Conservation (phyloP, 2,888 invertebrate genomes). For the Lordiphosa fenestrarum region DNA sequence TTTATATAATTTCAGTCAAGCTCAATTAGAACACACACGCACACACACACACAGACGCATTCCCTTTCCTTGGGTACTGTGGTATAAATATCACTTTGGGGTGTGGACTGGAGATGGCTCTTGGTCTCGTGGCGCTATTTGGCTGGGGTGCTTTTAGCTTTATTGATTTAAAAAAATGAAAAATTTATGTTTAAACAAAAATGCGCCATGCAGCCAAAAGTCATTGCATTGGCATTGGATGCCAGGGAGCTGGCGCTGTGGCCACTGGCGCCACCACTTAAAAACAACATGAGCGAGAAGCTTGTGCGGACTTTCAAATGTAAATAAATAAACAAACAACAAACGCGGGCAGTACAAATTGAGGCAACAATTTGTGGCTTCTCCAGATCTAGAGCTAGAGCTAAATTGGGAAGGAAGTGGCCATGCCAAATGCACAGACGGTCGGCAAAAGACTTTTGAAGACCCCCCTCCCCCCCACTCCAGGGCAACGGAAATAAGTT, state of each 20-base stretch:
- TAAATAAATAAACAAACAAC: slow-evolving; percentile 65
- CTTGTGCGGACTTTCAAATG: slow-evolving; percentile 63
- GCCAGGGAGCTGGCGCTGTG: slow-evolving; percentile 22
- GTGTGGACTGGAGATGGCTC: slow-evolving; percentile 16
- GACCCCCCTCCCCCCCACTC: not conserved
- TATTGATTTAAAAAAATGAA: slow-evolving; percentile 74
- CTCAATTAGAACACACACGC: slow-evolving; percentile 61
- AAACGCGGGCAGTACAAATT: slow-evolving; percentile 44
- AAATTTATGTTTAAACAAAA: slow-evolving; percentile 74
- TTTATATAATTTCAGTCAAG: slow-evolving; percentile 71
- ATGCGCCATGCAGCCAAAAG: slow-evolving; percentile 53
- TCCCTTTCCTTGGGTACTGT: slow-evolving; percentile 7
- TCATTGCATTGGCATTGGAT: slow-evolving; percentile 22
- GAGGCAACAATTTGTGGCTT: slow-evolving; percentile 48
- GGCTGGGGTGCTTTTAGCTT: slow-evolving; percentile 58
- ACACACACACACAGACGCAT: slow-evolving; percentile 20
- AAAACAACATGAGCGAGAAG: slow-evolving; percentile 64
- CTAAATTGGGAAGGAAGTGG: slow-evolving; percentile 15
- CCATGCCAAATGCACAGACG: slow-evolving; percentile 30
- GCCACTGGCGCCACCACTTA: slow-evolving; percentile 72
- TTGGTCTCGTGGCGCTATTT: slow-evolving; percentile 68
- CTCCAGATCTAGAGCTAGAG: not conserved
- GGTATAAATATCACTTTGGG: slow-evolving; percentile 53
- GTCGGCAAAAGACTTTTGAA: slow-evolving; percentile 62
- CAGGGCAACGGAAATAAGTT: slow-evolving; percentile 37